These are phyloP conservation scores for Dilophus febrilis DNA, from an alignment of 2,888 invertebrate species.

Conservation along the genomic window DNA sequence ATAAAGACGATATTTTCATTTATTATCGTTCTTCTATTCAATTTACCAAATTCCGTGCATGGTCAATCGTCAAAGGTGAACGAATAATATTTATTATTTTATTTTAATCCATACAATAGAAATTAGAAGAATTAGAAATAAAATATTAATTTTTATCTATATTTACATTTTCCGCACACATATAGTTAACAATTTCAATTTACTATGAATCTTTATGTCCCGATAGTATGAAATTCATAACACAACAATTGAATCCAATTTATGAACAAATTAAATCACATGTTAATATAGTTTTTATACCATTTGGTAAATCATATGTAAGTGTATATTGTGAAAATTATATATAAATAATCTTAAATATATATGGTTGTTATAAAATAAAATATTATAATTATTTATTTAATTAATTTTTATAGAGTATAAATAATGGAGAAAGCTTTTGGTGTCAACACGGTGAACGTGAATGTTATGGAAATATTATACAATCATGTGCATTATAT, in stretches of 20 bases:
- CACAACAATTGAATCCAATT: slow-evolving; percentile 34
- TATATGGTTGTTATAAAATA: neutral
- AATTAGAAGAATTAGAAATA: too few relatives aligned
- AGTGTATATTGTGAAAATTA: slow-evolving; percentile 17
- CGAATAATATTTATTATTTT: too few relatives aligned
- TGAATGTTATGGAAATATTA: slow-evolving; percentile 43
- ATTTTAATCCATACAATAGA: too few relatives aligned
- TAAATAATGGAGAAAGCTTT: slow-evolving; percentile 29
- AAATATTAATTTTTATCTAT: too few relatives aligned
- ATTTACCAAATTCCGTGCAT: too few relatives aligned
- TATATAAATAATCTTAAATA: neutral
- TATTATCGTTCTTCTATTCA: too few relatives aligned
- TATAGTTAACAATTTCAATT: slow-evolving; percentile 34
- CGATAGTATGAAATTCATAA: slow-evolving; percentile 40
- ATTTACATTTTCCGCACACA: too few relatives aligned
- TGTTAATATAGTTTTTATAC: slow-evolving; percentile 36
- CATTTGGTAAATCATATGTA: slow-evolving; percentile 48
- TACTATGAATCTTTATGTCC: slow-evolving; percentile 45
- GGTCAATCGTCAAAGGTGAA: too few relatives aligned
- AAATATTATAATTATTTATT: neutral
- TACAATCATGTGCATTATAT: slow-evolving; percentile 41
- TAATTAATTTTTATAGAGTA: slow-evolving; percentile 16
- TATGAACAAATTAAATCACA: slow-evolving; percentile 32
- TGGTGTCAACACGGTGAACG: slow-evolving; percentile 44
- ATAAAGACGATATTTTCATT: too few relatives aligned